These are phyloP conservation scores for Natator depressus DNA, from an alignment of 2,113 vertebrate genomes.

Conservation along the genomic window DNA sequence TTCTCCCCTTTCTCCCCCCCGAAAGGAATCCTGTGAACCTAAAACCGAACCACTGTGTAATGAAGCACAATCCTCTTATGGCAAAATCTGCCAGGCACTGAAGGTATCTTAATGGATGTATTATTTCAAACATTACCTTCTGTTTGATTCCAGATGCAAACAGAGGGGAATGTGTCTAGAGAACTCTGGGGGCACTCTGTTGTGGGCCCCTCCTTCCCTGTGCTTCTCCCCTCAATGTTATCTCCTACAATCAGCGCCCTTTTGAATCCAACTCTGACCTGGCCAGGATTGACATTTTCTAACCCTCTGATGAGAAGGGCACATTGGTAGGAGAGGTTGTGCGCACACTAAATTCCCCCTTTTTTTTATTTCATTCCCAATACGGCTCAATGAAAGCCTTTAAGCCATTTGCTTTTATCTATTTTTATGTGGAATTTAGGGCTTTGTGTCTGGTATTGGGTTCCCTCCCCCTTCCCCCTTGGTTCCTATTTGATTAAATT, in stretches of 20 bases:
- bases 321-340: not conserved
- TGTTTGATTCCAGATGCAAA: not conserved
- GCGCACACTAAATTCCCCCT: slow-evolving; percentile 50
- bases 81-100: slow-evolving; percentile 41
- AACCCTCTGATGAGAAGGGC: slow-evolving; percentile 25
- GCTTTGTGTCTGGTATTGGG: slow-evolving; percentile 60
- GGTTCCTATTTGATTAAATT: slow-evolving; percentile 67
- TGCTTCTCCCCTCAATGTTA: not conserved
- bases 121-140: slow-evolving; percentile 46
- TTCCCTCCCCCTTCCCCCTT: slow-evolving; percentile 62
- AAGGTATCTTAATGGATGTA: slow-evolving; percentile 24
- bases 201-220: not conserved
- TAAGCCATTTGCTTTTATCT: slow-evolving; percentile 79
- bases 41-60: slow-evolving; percentile 11
- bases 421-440: slow-evolving; percentile 80
- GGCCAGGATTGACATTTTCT: not conserved
- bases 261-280: slow-evolving; percentile 6
- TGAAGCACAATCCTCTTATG: slow-evolving; percentile 52
- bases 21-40: not conserved
- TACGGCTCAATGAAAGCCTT: slow-evolving; percentile 70
- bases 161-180: not conserved
- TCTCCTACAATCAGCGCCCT: not conserved
- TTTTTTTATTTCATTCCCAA: slow-evolving; percentile 39
- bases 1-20: not conserved
- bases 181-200: not conserved